phyloP scores from a whole-genome alignment of 2,113 vertebrate genomes.

The Zapornia atra region DNA sequence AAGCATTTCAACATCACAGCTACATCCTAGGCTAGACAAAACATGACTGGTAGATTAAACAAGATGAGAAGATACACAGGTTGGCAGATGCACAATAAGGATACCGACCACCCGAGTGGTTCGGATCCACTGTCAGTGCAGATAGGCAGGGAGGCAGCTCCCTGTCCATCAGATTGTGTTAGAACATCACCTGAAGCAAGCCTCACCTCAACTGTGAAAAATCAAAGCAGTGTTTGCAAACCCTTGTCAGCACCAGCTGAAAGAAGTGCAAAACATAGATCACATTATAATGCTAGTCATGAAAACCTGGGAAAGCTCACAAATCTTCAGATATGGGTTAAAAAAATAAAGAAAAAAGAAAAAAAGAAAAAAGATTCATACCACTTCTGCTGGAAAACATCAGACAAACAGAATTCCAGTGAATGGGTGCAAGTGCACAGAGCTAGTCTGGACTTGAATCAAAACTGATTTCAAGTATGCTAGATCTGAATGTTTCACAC shows the following conservation, averaged over 20 bases:
- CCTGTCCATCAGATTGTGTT: neutral
- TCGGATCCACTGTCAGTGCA: neutral
- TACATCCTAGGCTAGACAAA: neutral
- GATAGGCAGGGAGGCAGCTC: neutral
- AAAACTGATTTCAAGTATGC: neutral
- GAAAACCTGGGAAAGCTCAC: neutral
- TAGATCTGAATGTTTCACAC: neutral
- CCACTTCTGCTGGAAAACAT: neutral
- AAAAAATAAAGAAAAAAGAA: neutral
- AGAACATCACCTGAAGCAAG: neutral
- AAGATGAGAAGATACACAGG: neutral
- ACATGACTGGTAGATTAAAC: neutral
- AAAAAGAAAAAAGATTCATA: neutral
- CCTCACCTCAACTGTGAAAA: neutral
- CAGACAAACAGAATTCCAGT: slow-evolving; percentile 16
- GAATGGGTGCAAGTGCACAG: neutral
- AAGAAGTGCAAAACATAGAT: neutral
- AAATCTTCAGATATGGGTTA: neutral
- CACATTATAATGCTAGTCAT: neutral
- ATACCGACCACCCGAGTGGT: neutral
- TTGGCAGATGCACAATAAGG: neutral
- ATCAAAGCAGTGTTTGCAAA: neutral
- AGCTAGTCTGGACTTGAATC: neutral
- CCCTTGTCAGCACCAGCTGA: neutral
- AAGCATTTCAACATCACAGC: neutral